Percentiles rank a stretch among this genome's conserved stretches.
These are phyloP conservation scores for Cheilosia grossa DNA, from an alignment of 2,888 invertebrate genomes.

Conservation along the genomic window DNA sequence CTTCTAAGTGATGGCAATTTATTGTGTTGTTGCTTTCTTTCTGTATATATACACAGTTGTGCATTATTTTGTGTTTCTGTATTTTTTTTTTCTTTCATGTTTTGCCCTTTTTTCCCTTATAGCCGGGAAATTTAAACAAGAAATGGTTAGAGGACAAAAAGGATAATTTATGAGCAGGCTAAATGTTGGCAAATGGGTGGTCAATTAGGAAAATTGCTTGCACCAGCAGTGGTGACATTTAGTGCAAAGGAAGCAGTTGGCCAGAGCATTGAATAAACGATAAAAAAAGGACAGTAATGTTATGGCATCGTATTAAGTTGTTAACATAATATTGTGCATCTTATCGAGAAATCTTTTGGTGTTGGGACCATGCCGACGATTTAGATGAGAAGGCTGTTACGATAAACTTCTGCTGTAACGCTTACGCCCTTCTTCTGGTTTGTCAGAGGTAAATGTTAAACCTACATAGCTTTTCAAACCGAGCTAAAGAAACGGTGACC, in stretches of 20 bases:
- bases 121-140: conserved; percentile 59
- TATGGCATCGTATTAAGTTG: conserved; percentile 12
- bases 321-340: not conserved
- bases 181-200: conserved; percentile 74
- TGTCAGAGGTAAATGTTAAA: no score
- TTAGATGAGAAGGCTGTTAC: no score
- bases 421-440: no score
- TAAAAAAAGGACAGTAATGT: conserved; percentile 1
- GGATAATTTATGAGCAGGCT: conserved; percentile 73
- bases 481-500: no score
- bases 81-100: not conserved
- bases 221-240: conserved; percentile 64
- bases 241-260: conserved; percentile 55
- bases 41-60: conserved; percentile 14
- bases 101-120: conserved; percentile 21
- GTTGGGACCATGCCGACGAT: not conserved
- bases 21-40: conserved; percentile 59
- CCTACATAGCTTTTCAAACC: no score
- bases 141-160: conserved; percentile 59
- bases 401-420: no score
- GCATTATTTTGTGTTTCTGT: conserved; percentile 8
- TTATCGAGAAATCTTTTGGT: not conserved
- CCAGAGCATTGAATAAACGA: not conserved
- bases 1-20: conserved; percentile 72
- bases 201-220: conserved; percentile 74